Evolutionary conservation across 2,888 invertebrate species (phyloP).

Genomic region (Cantharis nigra): DNA sequence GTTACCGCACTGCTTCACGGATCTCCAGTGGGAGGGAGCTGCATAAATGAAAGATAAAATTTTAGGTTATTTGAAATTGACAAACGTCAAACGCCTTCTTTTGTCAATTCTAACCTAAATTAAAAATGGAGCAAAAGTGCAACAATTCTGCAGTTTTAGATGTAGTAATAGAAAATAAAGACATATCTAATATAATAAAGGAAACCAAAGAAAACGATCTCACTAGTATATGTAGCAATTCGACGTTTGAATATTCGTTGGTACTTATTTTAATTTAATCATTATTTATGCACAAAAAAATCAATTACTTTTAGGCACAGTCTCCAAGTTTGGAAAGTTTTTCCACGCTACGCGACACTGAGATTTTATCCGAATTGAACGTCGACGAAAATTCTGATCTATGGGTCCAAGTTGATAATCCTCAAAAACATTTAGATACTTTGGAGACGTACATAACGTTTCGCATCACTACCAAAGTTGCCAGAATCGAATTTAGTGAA

Average conservation of each 20-base stretch:
- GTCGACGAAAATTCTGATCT: constrained; percentile 63
- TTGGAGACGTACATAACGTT: constrained; percentile 75
- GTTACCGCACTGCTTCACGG: no score
- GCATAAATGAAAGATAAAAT: background rate
- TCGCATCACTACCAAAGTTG: constrained; percentile 69
- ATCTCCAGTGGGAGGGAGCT: no score
- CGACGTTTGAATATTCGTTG: constrained; percentile 51
- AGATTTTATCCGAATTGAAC: constrained; percentile 60
- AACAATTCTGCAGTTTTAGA: constrained; percentile 54
- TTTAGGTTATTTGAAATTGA: background rate
- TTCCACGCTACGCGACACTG: constrained; percentile 63
- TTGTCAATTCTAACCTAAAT: constrained; percentile 2
- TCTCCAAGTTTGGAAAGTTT: constrained; percentile 66
- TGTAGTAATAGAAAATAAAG: constrained; percentile 55
- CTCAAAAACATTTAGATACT: constrained; percentile 72
- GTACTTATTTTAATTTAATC: constrained; percentile 34
- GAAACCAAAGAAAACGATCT: constrained; percentile 49
- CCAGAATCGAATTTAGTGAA: constrained; percentile 66
- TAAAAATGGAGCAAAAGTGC: constrained; percentile 28
- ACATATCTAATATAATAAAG: constrained; percentile 48
- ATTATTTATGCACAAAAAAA: background rate
- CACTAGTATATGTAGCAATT: constrained; percentile 49
- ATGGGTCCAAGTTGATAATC: constrained; percentile 71
- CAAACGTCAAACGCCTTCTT: background rate
- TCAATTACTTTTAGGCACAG: constrained; percentile 54